phyloP scores from a whole-genome alignment of 2,113 vertebrate genomes.

The Rutilus rutilus region DNA sequence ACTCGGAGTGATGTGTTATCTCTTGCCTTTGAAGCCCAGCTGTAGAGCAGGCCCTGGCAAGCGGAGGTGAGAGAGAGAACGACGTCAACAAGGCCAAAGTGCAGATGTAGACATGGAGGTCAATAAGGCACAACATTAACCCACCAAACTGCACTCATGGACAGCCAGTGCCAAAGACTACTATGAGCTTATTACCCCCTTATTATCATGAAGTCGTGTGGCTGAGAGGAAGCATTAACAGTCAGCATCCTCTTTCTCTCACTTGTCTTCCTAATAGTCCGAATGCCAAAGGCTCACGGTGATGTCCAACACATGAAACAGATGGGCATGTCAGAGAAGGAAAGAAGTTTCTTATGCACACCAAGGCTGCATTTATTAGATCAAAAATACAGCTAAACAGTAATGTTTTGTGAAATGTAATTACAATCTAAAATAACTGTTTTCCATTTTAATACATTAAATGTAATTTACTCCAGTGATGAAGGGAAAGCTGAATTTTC shows the following conservation, averaged over 20 bases:
- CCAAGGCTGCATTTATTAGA: too few relatives aligned
- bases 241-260: background rate
- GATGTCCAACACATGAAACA: constrained; percentile 5
- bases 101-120: background rate
- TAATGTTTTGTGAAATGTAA: too few relatives aligned
- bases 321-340: background rate
- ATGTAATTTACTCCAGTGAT: too few relatives aligned
- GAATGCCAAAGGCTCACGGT: background rate
- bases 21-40: constrained; percentile 75
- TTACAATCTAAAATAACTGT: too few relatives aligned
- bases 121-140: background rate
- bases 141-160: background rate
- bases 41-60: constrained; percentile 65
- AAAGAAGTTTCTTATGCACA: too few relatives aligned
- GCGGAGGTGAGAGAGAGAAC: constrained; percentile 31
- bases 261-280: background rate
- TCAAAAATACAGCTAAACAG: too few relatives aligned
- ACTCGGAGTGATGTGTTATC: constrained; percentile 64
- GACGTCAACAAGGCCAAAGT: background rate
- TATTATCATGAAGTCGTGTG: background rate
- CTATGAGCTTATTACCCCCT: background rate
- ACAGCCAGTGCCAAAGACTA: background rate
- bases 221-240: background rate
- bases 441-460: too few relatives aligned
- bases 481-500: too few relatives aligned